Conservation (phyloP, 2,797 vertebrate species). For the Artibeus lituratus region DNA sequence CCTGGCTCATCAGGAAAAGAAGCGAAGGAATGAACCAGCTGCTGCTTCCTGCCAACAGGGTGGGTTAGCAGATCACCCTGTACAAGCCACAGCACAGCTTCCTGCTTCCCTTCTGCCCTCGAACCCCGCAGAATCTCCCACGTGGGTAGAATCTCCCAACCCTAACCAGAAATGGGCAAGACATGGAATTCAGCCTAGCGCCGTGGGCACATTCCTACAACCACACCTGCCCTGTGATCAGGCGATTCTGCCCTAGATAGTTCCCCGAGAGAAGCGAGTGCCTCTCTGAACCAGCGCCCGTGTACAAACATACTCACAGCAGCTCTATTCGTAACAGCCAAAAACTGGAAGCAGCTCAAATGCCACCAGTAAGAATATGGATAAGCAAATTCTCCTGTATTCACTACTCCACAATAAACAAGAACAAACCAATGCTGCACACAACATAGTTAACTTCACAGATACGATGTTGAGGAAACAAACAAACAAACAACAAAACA, state of each 20-base stretch:
- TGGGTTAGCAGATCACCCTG: not conserved
- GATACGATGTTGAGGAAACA: not conserved
- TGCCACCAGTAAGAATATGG: not conserved
- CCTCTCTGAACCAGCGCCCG: not conserved
- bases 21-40: not conserved
- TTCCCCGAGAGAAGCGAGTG: not conserved
- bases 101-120: not conserved
- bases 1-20: not conserved
- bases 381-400: not conserved
- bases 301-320: not conserved
- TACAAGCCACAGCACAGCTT: not conserved
- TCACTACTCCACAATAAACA: not conserved
- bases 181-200: not conserved
- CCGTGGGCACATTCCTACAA: not conserved
- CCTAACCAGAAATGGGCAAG: not conserved
- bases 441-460: not conserved
- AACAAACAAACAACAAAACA: no score
- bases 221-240: not conserved
- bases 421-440: not conserved
- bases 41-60: not conserved
- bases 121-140: not conserved
- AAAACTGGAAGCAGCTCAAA: not conserved
- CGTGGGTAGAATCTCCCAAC: not conserved
- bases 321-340: not conserved
- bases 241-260: not conserved